phyloP scores from a whole-genome alignment of 2,113 vertebrate species.

The Amblyopsis rosae region DNA sequence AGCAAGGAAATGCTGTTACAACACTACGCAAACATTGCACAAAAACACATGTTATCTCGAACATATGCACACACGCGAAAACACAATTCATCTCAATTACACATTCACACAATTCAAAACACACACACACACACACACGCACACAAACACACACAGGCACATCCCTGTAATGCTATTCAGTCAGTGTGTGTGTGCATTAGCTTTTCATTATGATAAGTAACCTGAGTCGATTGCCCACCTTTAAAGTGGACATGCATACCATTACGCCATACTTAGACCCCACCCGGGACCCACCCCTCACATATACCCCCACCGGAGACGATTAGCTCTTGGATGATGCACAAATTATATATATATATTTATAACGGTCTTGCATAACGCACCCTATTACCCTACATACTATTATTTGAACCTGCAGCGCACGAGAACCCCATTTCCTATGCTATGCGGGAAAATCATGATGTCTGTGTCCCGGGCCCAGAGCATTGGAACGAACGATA shows the following conservation, averaged over 20 bases:
- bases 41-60: too few relatives aligned
- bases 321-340: background rate
- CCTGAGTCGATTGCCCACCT: background rate
- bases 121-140: background rate
- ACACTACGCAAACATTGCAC: too few relatives aligned
- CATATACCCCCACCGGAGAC: background rate
- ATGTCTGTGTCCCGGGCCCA: too few relatives aligned
- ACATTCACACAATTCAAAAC: background rate
- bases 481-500: too few relatives aligned
- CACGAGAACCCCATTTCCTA: too few relatives aligned
- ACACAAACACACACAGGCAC: slow-evolving; percentile 10
- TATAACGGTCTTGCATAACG: too few relatives aligned
- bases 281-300: background rate
- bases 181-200: background rate
- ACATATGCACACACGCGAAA: background rate
- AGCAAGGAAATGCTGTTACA: too few relatives aligned
- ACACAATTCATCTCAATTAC: background rate
- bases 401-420: too few relatives aligned
- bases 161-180: background rate
- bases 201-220: background rate
- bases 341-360: too few relatives aligned
- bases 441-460: too few relatives aligned
- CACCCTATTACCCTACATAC: too few relatives aligned
- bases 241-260: background rate
- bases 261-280: background rate